Evolutionary conservation across 2,888 invertebrate species (phyloP).

Genomic region (Limnephilus auricula): DNA sequence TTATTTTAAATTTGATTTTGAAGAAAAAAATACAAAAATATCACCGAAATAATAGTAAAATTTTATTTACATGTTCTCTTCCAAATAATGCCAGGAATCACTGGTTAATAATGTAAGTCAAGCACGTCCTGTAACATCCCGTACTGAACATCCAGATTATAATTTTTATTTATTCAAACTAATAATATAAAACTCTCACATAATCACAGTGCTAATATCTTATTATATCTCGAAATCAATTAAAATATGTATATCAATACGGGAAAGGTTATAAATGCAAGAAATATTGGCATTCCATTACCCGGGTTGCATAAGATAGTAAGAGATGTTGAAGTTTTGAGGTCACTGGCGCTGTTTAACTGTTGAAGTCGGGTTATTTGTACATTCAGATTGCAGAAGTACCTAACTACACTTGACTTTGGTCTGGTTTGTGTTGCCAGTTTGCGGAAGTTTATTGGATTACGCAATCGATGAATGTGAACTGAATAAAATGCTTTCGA

Average conservation of each 20-base stretch:
- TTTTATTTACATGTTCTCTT: no score
- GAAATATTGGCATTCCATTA: background rate
- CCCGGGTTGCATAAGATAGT: background rate
- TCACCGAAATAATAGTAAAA: no score
- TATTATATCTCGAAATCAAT: background rate
- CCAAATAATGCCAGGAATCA: no score
- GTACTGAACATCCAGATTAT: no score
- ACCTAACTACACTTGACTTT: background rate
- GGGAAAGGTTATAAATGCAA: background rate
- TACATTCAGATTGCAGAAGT: background rate
- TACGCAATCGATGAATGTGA: background rate
- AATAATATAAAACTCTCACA: background rate
- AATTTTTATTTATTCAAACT: background rate
- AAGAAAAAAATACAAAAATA: no score
- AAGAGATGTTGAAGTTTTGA: background rate
- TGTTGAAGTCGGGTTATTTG: background rate
- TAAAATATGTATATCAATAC: background rate
- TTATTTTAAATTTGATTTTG: no score
- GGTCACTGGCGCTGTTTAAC: background rate
- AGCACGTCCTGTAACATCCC: no score
- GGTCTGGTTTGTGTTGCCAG: background rate
- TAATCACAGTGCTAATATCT: background rate
- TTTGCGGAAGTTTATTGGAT: background rate
- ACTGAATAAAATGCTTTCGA: background rate
- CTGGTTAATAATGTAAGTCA: no score